Percentiles rank a stretch among this genome's conserved stretches.
Evolutionary conservation across 2,888 invertebrate genomes (phyloP).

Genomic region (Helleia helle): DNA sequence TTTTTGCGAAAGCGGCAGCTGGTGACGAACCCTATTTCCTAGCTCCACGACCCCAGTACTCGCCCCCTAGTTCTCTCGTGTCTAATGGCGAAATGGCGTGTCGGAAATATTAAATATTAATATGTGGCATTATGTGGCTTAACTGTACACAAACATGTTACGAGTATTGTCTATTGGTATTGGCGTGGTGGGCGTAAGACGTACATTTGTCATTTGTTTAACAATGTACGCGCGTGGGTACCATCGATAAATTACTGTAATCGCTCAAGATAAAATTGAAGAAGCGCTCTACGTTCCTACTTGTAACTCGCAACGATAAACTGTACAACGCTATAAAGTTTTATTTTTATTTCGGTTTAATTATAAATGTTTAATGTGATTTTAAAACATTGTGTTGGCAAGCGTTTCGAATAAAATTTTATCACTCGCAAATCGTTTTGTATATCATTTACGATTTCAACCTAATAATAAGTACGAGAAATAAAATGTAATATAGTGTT

Average conservation of each 20-base stretch:
- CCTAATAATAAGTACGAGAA: too few species aligned
- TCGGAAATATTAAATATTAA: constrained; percentile 63
- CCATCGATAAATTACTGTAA: constrained; percentile 45
- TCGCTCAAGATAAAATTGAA: constrained; percentile 19
- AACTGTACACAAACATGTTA: constrained; percentile 35
- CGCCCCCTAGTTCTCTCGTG: constrained; percentile 29
- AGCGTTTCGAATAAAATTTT: background rate
- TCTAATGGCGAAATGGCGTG: constrained; percentile 58
- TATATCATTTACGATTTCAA: background rate
- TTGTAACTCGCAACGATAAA: background rate
- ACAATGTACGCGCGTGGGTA: constrained; percentile 63
- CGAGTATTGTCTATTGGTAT: constrained; percentile 36
- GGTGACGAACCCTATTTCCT: constrained; percentile 47
- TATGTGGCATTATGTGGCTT: constrained; percentile 49
- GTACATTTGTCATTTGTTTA: constrained; percentile 60
- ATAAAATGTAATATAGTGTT: too few species aligned
- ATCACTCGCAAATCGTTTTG: background rate
- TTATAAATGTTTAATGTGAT: background rate
- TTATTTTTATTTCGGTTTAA: background rate
- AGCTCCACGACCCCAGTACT: constrained; percentile 39
- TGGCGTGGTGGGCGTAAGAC: constrained; percentile 47
- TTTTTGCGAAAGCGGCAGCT: constrained; percentile 54
- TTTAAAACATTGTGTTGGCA: background rate
- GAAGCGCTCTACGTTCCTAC: too few species aligned
- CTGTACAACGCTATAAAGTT: background rate